These are phyloP conservation scores for Ceraclea dissimilis DNA, from an alignment of 2,888 invertebrate species.

Conservation along the genomic window DNA sequence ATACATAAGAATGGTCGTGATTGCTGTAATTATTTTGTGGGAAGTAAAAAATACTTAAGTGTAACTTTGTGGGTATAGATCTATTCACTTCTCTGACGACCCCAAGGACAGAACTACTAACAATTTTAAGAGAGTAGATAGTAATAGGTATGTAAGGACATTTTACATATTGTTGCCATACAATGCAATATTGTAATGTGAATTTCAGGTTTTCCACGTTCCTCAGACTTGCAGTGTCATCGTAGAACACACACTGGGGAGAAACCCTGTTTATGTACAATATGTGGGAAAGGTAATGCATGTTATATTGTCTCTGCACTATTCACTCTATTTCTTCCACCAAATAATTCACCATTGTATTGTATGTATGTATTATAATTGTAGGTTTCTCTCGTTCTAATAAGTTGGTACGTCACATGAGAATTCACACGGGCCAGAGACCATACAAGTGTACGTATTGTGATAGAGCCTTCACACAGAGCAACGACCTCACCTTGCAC, in stretches of 20 bases:
- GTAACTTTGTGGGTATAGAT: no score
- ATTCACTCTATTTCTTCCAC: background rate
- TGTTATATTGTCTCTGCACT: background rate
- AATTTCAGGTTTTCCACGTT: slow-evolving; percentile 51
- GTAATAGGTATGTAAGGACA: no score
- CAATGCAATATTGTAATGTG: no score
- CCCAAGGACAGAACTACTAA: no score
- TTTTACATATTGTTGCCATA: no score
- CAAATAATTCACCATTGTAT: background rate
- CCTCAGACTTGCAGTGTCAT: slow-evolving; percentile 55
- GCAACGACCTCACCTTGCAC: slow-evolving; percentile 63
- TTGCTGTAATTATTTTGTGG: no score
- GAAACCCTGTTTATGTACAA: slow-evolving; percentile 47
- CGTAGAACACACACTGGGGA: slow-evolving; percentile 55
- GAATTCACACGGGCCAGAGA: slow-evolving; percentile 50
- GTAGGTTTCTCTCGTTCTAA: slow-evolving; percentile 53
- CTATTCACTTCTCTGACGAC: no score
- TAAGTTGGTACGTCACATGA: slow-evolving; percentile 54
- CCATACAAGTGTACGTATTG: slow-evolving; percentile 55
- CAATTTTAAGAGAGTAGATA: no score
- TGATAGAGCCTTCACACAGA: slow-evolving; percentile 57
- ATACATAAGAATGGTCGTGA: no score
- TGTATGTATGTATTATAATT: slow-evolving; percentile 11
- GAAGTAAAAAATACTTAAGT: no score
- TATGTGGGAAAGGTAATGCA: slow-evolving; percentile 42